Evolutionary conservation across 1,140 invertebrate species (phyloP).

Genomic region (Drosophila mojavensis): DNA sequence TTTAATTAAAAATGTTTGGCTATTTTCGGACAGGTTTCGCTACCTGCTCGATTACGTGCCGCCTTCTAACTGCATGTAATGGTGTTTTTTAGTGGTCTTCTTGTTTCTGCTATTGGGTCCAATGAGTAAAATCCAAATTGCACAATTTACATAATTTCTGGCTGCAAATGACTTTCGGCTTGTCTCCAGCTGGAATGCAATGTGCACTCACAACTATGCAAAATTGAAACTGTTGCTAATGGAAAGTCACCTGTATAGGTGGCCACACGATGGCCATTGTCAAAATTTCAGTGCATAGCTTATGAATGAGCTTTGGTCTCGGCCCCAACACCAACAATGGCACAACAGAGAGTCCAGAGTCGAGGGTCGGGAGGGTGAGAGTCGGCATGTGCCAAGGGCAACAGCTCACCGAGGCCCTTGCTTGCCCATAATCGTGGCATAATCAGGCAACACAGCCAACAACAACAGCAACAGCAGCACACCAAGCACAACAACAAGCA

Average conservation of each 20-base stretch:
- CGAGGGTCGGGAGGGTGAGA: too few species aligned
- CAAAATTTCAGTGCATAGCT: constrained; percentile 19
- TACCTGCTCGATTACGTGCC: constrained; percentile 9
- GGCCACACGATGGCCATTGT: constrained; percentile 7
- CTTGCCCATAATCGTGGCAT: constrained; percentile 7
- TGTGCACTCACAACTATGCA: constrained; percentile 28
- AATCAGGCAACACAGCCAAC: constrained; percentile 8
- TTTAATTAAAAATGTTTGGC: constrained; percentile 31
- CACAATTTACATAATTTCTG: constrained; percentile 41
- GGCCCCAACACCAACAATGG: background rate
- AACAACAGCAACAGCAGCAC: background rate
- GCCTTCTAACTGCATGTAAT: constrained; percentile 17
- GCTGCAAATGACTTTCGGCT: constrained; percentile 21
- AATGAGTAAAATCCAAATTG: constrained; percentile 28
- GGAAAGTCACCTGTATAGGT: constrained; percentile 14
- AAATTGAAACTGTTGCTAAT: constrained; percentile 41
- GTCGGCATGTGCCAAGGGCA: background rate
- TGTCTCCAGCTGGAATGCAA: constrained; percentile 10
- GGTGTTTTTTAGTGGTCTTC: constrained; percentile 9
- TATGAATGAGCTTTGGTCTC: background rate
- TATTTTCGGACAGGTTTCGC: constrained; percentile 10
- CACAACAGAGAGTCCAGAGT: background rate
- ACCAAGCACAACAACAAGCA: background rate
- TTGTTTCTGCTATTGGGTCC: constrained; percentile 1
- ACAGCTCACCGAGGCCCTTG: background rate